phyloP scores from a whole-genome alignment of 2,113 vertebrate genomes.

The Romanogobio albipinnatus region DNA sequence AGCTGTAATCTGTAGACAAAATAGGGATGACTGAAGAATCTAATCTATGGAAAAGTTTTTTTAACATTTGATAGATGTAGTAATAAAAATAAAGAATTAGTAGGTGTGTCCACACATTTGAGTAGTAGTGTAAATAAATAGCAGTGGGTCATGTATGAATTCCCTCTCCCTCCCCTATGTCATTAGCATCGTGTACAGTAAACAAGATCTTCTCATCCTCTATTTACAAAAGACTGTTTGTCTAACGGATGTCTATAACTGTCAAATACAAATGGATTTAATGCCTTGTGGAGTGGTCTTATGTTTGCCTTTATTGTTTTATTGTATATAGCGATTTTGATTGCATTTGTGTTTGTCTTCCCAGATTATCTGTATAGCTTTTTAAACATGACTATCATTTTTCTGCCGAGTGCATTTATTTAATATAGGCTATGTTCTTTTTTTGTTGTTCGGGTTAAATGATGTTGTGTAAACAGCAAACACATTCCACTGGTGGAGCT shows the following conservation, averaged over 20 bases:
- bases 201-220: background rate
- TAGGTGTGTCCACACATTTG: background rate
- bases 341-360: background rate
- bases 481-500: background rate
- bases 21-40: background rate
- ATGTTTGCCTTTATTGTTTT: background rate
- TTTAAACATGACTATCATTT: background rate
- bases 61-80: background rate
- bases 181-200: conserved; percentile 8
- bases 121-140: background rate
- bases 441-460: background rate
- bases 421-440: background rate
- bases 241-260: background rate
- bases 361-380: background rate
- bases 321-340: too few relatives aligned
- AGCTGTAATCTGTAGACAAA: background rate
- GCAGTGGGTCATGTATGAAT: background rate
- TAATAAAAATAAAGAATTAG: background rate
- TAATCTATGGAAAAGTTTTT: background rate
- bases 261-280: background rate
- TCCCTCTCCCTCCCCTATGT: background rate
- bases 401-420: background rate
- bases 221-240: conserved; percentile 3
- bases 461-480: background rate
- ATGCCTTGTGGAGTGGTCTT: background rate